These are phyloP conservation scores for Dolomedes plantarius DNA, from an alignment of 2,888 invertebrate genomes.

Conservation along the genomic window DNA sequence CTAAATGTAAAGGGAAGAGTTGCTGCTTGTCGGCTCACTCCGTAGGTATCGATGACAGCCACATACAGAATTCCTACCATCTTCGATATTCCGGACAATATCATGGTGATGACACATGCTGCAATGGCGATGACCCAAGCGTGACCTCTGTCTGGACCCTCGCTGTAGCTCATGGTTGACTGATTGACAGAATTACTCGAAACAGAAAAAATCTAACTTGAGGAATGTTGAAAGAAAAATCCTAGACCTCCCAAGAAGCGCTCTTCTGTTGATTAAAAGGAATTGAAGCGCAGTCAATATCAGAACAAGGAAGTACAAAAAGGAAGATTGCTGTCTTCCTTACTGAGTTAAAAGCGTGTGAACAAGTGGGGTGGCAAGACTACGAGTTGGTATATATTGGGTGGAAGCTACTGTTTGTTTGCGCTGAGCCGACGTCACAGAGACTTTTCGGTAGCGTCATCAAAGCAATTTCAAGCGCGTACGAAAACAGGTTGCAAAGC, in stretches of 20 bases:
- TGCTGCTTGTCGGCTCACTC: slow-evolving; percentile 55
- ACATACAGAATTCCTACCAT: slow-evolving; percentile 71
- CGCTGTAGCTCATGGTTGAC: slow-evolving; percentile 45
- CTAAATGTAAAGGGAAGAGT: slow-evolving; percentile 71
- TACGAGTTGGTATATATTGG: neutral
- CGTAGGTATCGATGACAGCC: slow-evolving; percentile 55
- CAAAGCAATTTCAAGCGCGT: neutral
- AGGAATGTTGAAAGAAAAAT: too few relatives aligned
- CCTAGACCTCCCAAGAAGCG: too few relatives aligned
- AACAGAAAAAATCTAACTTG: too few relatives aligned
- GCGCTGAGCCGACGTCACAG: neutral
- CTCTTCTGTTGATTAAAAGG: too few relatives aligned
- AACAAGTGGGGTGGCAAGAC: neutral
- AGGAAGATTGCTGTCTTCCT: too few relatives aligned
- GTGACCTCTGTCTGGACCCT: slow-evolving; percentile 71
- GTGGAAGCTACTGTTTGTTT: neutral
- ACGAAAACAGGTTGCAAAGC: neutral
- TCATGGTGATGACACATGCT: slow-evolving; percentile 62
- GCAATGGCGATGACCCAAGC: slow-evolving; percentile 72
- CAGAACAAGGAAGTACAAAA: too few relatives aligned
- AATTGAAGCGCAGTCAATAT: too few relatives aligned
- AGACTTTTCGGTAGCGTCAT: neutral
- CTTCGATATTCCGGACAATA: slow-evolving; percentile 70
- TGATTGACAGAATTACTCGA: too few relatives aligned
- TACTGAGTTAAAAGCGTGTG: neutral